Evolutionary conservation across 2,797 vertebrate genomes (phyloP).

Genomic region (Helostoma temminkii): DNA sequence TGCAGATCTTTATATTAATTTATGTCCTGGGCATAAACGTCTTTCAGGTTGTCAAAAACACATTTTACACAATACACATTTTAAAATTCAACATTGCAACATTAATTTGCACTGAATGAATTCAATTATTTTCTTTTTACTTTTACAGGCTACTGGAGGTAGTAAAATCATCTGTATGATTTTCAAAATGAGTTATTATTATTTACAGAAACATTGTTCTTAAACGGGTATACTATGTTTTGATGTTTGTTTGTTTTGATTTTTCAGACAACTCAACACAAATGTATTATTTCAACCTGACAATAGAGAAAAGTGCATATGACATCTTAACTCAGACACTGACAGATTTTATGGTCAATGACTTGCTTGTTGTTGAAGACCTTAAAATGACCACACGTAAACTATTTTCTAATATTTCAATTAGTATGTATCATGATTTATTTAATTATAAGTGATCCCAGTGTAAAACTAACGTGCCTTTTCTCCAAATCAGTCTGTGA

Average conservation of each 20-base stretch:
- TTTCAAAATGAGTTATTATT: neutral
- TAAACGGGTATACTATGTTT: neutral
- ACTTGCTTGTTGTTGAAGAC: rapidly evolving
- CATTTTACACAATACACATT: neutral
- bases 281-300: constrained; percentile 65
- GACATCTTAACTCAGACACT: rapidly evolving
- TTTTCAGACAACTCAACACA: constrained; percentile 61
- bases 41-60: constrained; percentile 59
- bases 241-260: constrained; percentile 7
- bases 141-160: constrained; percentile 32
- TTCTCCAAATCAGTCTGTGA: constrained; percentile 58
- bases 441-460: neutral
- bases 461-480: neutral
- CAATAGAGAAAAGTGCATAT: constrained; percentile 29
- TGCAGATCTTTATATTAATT: constrained; percentile 62
- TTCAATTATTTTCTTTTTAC: neutral
- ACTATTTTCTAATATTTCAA: constrained; percentile 3
- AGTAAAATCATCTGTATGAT: constrained; percentile 25
- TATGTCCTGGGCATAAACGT: constrained; percentile 44
- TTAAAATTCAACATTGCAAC: neutral
- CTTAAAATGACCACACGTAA: constrained; percentile 72
- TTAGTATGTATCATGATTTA: neutral
- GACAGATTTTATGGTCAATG: rapidly evolving
- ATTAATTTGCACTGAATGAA: neutral
- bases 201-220: neutral